Evolutionary conservation across 2,888 invertebrate genomes (phyloP).

Genomic region (Acanthopleura granulata): DNA sequence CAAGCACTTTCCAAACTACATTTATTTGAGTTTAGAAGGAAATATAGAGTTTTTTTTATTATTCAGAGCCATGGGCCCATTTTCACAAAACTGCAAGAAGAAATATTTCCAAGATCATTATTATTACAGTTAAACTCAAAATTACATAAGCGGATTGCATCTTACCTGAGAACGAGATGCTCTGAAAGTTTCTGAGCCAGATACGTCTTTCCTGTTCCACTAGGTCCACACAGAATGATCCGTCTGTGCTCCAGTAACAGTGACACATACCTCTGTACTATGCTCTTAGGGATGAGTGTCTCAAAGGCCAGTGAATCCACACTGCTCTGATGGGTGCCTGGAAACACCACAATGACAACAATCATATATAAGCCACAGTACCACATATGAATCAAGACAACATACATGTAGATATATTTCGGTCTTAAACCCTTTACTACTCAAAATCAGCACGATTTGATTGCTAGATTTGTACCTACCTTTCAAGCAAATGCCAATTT

Average conservation of each 20-base stretch:
- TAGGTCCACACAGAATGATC: conserved; percentile 95
- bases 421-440: too few species aligned
- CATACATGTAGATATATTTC: too few species aligned
- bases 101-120: too few species aligned
- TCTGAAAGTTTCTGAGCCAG: conserved; percentile 94
- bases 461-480: conserved; percentile 39
- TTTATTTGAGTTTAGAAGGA: too few species aligned
- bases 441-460: not conserved
- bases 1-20: too few species aligned
- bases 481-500: conserved; percentile 72
- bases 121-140: too few species aligned
- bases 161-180: conserved; percentile 79
- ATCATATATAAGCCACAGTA: too few species aligned
- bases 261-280: conserved; percentile 92
- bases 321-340: conserved; percentile 82
- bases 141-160: not conserved
- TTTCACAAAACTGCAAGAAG: too few species aligned
- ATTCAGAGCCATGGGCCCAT: too few species aligned
- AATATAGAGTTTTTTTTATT: too few species aligned
- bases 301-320: conserved; percentile 95
- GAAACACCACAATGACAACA: not conserved
- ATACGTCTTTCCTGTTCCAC: conserved; percentile 97
- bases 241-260: conserved; percentile 91
- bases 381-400: too few species aligned
- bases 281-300: conserved; percentile 94